phyloP scores from a whole-genome alignment of 2,797 vertebrate genomes.

The Danio kyathit region DNA sequence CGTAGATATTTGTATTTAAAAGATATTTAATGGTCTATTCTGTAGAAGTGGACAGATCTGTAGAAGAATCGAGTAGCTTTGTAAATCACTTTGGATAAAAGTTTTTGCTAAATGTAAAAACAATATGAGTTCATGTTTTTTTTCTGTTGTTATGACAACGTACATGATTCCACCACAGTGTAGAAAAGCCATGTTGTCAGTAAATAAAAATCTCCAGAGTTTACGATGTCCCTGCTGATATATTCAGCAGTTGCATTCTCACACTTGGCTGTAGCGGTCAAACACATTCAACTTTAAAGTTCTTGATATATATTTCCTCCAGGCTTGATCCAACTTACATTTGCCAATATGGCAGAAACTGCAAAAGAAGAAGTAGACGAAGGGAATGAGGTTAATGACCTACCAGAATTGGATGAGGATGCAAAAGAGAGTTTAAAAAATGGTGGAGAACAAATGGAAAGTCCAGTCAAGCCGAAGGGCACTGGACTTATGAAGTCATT shows the following conservation, averaged over 20 bases:
- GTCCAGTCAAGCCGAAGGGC: slow-evolving; percentile 42
- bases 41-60: neutral
- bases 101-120: neutral
- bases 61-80: neutral
- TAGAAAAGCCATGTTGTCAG: slow-evolving; percentile 65
- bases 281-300: neutral
- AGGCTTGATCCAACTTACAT: slow-evolving; percentile 6
- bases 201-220: slow-evolving; percentile 68
- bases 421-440: slow-evolving; percentile 9
- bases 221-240: slow-evolving; percentile 36
- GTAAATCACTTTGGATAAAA: no score
- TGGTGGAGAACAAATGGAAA: slow-evolving; percentile 1
- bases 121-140: neutral
- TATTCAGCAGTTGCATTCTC: slow-evolving; percentile 11
- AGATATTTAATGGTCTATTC: no score
- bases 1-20: no score
- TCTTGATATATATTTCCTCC: neutral
- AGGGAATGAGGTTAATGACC: slow-evolving; percentile 31
- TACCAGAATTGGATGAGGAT: slow-evolving; percentile 44
- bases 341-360: slow-evolving; percentile 53
- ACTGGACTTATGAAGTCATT: slow-evolving; percentile 29
- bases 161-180: neutral
- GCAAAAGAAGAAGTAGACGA: slow-evolving; percentile 47
- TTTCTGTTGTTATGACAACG: slow-evolving; percentile 30
- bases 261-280: neutral